Evolutionary conservation across 2,888 invertebrate genomes (phyloP), one percentile per base, ranked within the genome.

Genomic region (Candidula unifasciata): DNA sequence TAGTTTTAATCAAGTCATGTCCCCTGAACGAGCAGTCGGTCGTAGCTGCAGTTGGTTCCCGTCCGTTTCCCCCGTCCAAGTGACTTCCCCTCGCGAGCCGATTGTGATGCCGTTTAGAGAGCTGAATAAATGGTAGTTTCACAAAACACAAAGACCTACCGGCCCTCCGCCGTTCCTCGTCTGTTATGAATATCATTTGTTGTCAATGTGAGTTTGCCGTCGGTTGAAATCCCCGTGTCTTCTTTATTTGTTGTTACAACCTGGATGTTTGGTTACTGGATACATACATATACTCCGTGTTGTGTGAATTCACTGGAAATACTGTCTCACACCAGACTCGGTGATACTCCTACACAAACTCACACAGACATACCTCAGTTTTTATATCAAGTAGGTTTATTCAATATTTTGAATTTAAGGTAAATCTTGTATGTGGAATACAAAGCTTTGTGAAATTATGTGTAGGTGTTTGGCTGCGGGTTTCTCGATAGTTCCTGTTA

Each of bases 11-110:
- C 69, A 8, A 35, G 69, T 69, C 21, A 35, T 69, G 35, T 69
- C 69, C 69, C 69, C 27, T 69, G 18, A 69, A n/a, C 5, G 35
- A 3, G 18, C 69, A 18, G 2, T 33, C 18, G 0, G 21, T 33
- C 69, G 37, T 6, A 69, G 35, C 35, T 2, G 69, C 37, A 37
- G 69, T 69, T 37, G 35, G 8, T 35, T 37, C 21, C 35, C 27
- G 18, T 33, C n/a, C n/a, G n/a, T n/a, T n/a, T n/a, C 68, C 69
- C 37, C 69, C 6, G 33, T 69, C 35, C 35, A 69, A n/a, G 35
- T 69, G 69, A 69, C 69, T 69, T 69, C 35, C 35, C 69, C 35
- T 69, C 35, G 69, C 69, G 69, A 69, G 37, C 69, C 69, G 69
- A 24, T n/a, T n/a, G 69, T 69, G 35, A 35, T 69, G 69, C 21